phyloP scores from a whole-genome alignment of 2,888 invertebrate species.

The Suillia variegata region DNA sequence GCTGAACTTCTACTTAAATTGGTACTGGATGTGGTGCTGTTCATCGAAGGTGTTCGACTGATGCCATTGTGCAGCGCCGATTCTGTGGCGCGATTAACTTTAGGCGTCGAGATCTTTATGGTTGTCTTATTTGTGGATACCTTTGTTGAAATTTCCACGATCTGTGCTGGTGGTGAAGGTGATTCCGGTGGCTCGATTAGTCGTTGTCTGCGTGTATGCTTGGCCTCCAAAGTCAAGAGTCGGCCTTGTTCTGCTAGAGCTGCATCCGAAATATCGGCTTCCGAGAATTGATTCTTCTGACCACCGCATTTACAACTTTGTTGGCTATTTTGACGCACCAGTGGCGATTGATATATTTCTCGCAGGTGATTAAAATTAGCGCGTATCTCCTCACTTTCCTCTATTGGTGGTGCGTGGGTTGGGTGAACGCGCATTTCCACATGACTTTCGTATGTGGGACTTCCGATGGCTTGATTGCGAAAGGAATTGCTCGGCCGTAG shows the following conservation, averaged over 20 bases:
- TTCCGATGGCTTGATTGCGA: constrained; percentile 61
- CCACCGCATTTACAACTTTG: constrained; percentile 45
- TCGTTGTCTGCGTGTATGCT: constrained; percentile 76
- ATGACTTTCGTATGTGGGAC: constrained; percentile 28
- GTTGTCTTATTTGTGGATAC: constrained; percentile 45
- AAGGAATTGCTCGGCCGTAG: constrained; percentile 75
- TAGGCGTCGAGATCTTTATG: constrained; percentile 44
- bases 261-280: constrained; percentile 20
- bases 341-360: constrained; percentile 74
- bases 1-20: constrained; percentile 6
- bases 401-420: background rate
- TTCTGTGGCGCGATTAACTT: constrained; percentile 19
- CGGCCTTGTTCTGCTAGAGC: constrained; percentile 64
- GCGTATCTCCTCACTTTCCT: constrained; percentile 13
- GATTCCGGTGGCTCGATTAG: constrained; percentile 58
- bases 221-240: constrained; percentile 72
- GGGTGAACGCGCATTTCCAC: constrained; percentile 21
- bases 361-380: constrained; percentile 69
- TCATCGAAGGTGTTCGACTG: background rate
- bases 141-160: constrained; percentile 46
- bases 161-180: constrained; percentile 62
- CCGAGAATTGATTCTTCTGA: constrained; percentile 38
- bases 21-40: background rate
- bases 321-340: constrained; percentile 60
- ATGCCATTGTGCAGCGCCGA: constrained; percentile 12